These are phyloP conservation scores for Sericinus montela DNA, from an alignment of 2,888 invertebrate species.

Conservation along the genomic window DNA sequence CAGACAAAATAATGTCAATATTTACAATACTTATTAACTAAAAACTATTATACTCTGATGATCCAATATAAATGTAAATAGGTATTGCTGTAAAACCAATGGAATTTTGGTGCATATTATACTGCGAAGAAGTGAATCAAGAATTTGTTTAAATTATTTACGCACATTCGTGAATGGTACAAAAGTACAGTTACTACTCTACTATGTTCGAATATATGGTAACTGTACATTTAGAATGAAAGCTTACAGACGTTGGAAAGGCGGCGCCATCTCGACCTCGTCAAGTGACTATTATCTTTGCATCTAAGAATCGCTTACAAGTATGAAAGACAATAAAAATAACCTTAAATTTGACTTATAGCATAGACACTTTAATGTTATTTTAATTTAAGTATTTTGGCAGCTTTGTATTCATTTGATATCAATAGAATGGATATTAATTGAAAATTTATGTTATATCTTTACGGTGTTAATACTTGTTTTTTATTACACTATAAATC, in stretches of 20 bases:
- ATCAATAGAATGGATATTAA: constrained; percentile 3
- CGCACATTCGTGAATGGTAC: background rate
- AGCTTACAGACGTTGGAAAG: constrained; percentile 1
- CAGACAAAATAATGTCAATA: no score
- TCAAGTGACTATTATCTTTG: constrained; percentile 24
- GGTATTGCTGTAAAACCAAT: no score
- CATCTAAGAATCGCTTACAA: constrained; percentile 23
- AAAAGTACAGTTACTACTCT: constrained; percentile 11
- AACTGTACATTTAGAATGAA: constrained; percentile 14
- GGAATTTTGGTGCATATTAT: no score
- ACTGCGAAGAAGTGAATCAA: no score
- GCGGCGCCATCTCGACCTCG: constrained; percentile 26
- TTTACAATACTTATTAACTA: no score
- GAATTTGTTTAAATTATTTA: constrained; percentile 13
- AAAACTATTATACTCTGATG: no score
- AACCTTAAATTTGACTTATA: constrained; percentile 11
- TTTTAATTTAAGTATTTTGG: constrained; percentile 15
- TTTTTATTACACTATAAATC: background rate
- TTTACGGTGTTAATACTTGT: constrained; percentile 13
- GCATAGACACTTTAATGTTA: constrained; percentile 16
- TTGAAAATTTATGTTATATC: constrained; percentile 9
- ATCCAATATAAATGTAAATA: no score
- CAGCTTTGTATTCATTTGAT: constrained; percentile 7
- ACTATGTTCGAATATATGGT: constrained; percentile 12
- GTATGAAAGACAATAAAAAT: constrained; percentile 20